Evolutionary conservation across 2,113 vertebrate species (phyloP).

Genomic region (Myocastor coypus): DNA sequence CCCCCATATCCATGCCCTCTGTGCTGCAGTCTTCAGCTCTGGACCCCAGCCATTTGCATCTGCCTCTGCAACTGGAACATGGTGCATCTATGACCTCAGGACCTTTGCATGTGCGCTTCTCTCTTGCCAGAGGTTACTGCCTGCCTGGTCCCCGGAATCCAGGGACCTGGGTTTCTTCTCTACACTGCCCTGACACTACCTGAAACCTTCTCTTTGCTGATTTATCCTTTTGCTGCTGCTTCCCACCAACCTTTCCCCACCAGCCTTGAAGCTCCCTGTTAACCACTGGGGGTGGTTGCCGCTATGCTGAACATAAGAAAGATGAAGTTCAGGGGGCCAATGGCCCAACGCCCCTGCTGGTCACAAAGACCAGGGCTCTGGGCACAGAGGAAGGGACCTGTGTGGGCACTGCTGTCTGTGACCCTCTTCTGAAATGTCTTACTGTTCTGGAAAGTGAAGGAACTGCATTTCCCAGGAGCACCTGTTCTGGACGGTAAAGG

Average conservation of each 20-base stretch:
- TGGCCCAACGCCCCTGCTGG: background rate
- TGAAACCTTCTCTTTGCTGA: background rate
- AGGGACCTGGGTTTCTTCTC: background rate
- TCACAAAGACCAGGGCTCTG: too few species aligned
- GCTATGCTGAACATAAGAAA: background rate
- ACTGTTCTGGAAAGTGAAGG: background rate
- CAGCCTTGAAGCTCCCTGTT: background rate
- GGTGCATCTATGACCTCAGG: background rate
- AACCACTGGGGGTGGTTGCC: background rate
- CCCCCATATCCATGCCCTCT: background rate
- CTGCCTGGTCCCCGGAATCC: background rate
- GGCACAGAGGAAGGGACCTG: background rate
- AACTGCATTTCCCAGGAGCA: background rate
- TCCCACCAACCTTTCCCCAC: background rate
- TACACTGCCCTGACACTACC: fast-evolving
- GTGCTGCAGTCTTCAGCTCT: background rate
- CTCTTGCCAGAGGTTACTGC: background rate
- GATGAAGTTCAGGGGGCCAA: background rate
- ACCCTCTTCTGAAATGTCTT: background rate
- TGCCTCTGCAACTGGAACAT: background rate
- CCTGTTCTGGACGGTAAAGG: background rate
- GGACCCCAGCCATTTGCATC: background rate
- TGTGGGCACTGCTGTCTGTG: too few species aligned
- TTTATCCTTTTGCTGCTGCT: background rate
- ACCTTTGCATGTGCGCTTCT: background rate